Base-by-base conservation (phyloP, 1,140 invertebrate genomes). In the Cephus cinctus region DNA sequence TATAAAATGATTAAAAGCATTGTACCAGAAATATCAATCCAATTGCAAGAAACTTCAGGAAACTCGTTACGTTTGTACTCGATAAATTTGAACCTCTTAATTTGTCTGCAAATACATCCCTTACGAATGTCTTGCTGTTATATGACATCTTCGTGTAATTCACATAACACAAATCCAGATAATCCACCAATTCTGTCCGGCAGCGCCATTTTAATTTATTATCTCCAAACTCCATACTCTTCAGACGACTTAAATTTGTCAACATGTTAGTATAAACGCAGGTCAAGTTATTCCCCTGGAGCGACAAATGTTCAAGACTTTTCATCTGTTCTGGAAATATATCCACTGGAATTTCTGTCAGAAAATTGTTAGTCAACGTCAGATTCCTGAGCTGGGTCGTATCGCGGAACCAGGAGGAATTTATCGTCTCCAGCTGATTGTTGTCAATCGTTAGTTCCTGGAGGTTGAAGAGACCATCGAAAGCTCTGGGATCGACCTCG, bases 141-240 rank as follows among this genome's bases (percentile, higher is more conserved):
- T n/a, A n/a, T n/a, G n/a, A n/a, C n/a, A n/a, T n/a, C n/a, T n/a
- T n/a, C 0, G 60, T 45, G 12, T 61, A 67, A 5, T 50, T 54
- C 12, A 69, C 60, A n/a, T 57, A 52, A 2, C 54, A 44, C 23
- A 54, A 54, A 27, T 65, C 55, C 0, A 69, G 30, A 23, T 62
- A 69, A 11, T 69, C 60, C 32, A 57, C 57, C 18, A 67, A 48
- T 12, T 67, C 66, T 15, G 61, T 49, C 27, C 61, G 53, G 32
- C 66, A 69, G 15, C 63, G 44, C 66, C 66, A 69, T 12, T 67
- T 67, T 8, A 67, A 22, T 2, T 63, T 63, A 35, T 69, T 69
- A 0, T 58, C 57, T 0, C 56, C 47, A 8, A 65, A 67, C 21
- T 67, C 63, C 4, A 65, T 21, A 2, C 54, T 45, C 2, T 59